These are phyloP conservation scores for Drosophila persimilis DNA, from an alignment of 1,140 invertebrate species.

Conservation along the genomic window DNA sequence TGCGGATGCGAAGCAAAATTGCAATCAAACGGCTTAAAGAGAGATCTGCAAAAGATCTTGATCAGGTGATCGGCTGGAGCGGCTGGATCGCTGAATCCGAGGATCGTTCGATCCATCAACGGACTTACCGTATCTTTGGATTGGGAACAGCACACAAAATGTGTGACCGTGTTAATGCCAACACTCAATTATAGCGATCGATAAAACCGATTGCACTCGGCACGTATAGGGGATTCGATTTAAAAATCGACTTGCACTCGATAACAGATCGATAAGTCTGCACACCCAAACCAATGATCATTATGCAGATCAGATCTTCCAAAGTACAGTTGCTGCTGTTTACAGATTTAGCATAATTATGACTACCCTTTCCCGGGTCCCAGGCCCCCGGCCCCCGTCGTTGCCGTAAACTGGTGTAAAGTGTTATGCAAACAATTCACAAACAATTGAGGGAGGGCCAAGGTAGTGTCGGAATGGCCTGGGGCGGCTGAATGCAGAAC, in stretches of 20 bases:
- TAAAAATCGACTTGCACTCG: no score
- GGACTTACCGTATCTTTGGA: background rate
- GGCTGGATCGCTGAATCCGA: slow-evolving; percentile 1
- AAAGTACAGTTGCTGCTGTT: slow-evolving; percentile 39
- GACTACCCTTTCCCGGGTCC: slow-evolving; percentile 10
- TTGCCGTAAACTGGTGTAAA: slow-evolving; percentile 66
- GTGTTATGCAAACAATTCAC: slow-evolving; percentile 76
- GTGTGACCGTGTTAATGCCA: slow-evolving; percentile 68
- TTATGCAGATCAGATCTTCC: background rate
- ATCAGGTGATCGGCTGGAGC: slow-evolving; percentile 3
- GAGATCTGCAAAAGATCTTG: slow-evolving; percentile 22
- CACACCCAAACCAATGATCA: background rate
- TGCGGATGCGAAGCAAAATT: background rate
- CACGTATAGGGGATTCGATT: no score
- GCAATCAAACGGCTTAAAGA: slow-evolving; percentile 12
- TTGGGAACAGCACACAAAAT: slow-evolving; percentile 43
- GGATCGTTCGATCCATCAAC: slow-evolving; percentile 12
- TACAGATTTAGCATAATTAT: slow-evolving; percentile 45
- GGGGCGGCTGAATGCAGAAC: background rate
- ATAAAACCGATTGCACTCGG: slow-evolving; percentile 45
- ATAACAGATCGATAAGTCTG: slow-evolving; percentile 13
- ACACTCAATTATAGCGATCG: slow-evolving; percentile 44
- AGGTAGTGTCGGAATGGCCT: background rate
- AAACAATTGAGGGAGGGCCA: slow-evolving; percentile 35
- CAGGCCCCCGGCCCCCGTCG: slow-evolving; percentile 16